Evolutionary conservation across 2,113 vertebrate genomes (phyloP).

Genomic region (Labeo rohita): DNA sequence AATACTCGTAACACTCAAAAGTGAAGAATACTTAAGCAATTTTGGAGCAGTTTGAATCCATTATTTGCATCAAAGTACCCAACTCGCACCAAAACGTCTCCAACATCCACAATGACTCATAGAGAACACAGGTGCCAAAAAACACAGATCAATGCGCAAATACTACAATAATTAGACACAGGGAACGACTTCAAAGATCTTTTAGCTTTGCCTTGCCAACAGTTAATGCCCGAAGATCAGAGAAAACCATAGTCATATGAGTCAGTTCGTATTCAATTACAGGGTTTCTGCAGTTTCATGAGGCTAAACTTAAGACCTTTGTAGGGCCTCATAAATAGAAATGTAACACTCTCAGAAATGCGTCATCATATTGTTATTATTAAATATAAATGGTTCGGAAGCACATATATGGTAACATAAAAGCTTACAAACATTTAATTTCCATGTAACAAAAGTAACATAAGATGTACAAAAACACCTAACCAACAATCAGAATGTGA

Average conservation of each 20-base stretch:
- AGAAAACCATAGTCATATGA: not conserved
- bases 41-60: not conserved
- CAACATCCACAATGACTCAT: constrained; percentile 15
- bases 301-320: not conserved
- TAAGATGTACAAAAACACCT: not conserved
- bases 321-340: not conserved
- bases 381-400: not conserved
- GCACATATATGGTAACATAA: not conserved
- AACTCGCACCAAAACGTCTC: not conserved
- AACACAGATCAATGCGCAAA: constrained; percentile 26
- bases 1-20: not conserved
- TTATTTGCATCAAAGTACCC: not conserved
- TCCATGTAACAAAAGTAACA: not conserved
- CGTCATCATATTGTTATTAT: not conserved
- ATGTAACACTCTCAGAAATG: not conserved
- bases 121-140: constrained; percentile 19
- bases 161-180: not conserved
- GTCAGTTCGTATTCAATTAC: not conserved
- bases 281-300: not conserved
- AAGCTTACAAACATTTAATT: not conserved
- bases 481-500: not conserved
- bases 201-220: not conserved
- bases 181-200: not conserved
- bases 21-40: not conserved
- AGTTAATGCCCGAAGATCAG: not conserved